phyloP scores from a whole-genome alignment of 2,797 vertebrate genomes.

The Telmatherina bonti region DNA sequence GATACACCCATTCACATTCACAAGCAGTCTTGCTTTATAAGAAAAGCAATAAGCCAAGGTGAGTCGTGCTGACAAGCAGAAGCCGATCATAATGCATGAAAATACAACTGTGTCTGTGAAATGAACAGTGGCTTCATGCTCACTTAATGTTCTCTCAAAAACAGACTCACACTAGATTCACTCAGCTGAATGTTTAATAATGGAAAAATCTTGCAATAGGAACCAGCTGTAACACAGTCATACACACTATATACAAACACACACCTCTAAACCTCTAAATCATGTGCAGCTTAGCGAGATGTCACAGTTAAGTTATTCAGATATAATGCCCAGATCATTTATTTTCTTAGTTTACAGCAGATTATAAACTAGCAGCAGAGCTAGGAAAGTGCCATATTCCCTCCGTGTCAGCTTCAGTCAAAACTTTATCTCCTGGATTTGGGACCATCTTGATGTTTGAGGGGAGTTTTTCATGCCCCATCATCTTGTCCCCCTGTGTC shows the following conservation, averaged over 20 bases:
- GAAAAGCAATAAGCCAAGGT: conserved; percentile 33
- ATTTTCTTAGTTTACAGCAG: conserved; percentile 65
- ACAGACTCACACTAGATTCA: conserved; percentile 80
- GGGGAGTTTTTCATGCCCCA: conserved; percentile 46
- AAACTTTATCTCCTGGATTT: background rate
- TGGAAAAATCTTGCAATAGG: conserved; percentile 56
- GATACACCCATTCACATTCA: conserved; percentile 46
- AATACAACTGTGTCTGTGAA: conserved; percentile 37
- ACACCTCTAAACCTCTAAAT: conserved; percentile 49
- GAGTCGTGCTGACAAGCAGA: conserved; percentile 35
- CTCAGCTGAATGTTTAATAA: conserved; percentile 78
- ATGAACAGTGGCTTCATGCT: conserved; percentile 17
- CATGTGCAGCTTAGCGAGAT: conserved; percentile 59
- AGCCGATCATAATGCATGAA: conserved; percentile 26
- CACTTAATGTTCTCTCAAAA: conserved; percentile 70
- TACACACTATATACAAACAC: conserved; percentile 26
- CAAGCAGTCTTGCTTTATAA: conserved; percentile 32
- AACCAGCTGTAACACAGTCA: conserved; percentile 54
- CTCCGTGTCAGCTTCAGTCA: conserved; percentile 4
- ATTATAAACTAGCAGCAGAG: conserved; percentile 66
- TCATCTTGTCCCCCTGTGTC: conserved; percentile 49
- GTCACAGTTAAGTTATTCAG: conserved; percentile 43
- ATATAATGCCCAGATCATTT: conserved; percentile 61
- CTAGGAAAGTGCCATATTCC: conserved; percentile 6
- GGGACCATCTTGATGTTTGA: conserved; percentile 13